Base-by-base conservation (phyloP, 2,888 invertebrate genomes). In the Escarpia spicata region DNA sequence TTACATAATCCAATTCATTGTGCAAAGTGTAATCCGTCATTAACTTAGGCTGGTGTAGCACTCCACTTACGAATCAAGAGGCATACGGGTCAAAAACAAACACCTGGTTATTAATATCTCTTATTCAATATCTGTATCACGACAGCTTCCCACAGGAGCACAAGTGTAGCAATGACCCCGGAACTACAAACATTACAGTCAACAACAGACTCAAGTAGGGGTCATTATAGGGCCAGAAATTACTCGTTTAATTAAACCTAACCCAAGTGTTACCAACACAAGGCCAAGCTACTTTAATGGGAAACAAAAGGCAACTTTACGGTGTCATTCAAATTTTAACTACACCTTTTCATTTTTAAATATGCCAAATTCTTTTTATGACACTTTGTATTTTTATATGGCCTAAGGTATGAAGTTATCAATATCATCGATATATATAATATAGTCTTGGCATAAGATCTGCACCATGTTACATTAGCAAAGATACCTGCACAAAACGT, bases 1-100 rank as follows among this genome's bases (percentile, higher is more conserved):
- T 75, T 75, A 75, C 75, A 75, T 75, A 75, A 75, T 26, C 75
- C n/a, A 26, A 75, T 75, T 75, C 75, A 75, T 75, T 75, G 75
- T 26, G 75, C 75, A 75, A 75, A 75, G 75, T 75, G n/a, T 75
- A 75, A 75, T n/a, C 75, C 19, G 75, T n/a, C 75, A n/a, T 75
- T 75, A 75, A 75, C 75, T 26, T 75, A 75, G 75, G 75, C 75
- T 26, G 26, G 75, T 26, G 75, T 26, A 75, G 19, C 26, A 75
- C 75, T 75, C 75, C 15, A 52, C 52, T 52, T 52, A 52, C 9
- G n/a, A 75, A 3, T 75, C 75, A 26, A 75, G 75, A 26, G 75
- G 75, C 75, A 75, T 6, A 19, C 6, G 6, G 75, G 75, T 26
- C 26, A 75, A 75, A 75, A 75, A 75, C 75, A 75, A 75, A 75